phyloP scores from a whole-genome alignment of 2,888 invertebrate genomes.

The Fragum fragum region DNA sequence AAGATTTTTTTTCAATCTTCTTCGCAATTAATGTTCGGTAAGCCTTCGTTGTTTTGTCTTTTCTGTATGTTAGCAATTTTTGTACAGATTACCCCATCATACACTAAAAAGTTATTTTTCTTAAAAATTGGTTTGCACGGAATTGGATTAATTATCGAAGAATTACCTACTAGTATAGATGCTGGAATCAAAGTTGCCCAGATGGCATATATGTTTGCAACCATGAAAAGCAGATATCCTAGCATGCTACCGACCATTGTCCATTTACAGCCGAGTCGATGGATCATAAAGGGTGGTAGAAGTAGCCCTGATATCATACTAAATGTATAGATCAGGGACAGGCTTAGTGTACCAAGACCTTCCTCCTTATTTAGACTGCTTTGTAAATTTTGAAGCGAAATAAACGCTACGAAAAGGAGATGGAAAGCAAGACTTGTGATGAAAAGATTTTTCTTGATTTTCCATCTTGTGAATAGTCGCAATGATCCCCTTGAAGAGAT shows the following conservation, averaged over 20 bases:
- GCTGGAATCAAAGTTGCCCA: conserved; percentile 92
- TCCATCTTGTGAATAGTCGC: conserved; percentile 57
- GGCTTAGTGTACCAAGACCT: conserved; percentile 95
- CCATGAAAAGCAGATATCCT: conserved; percentile 97
- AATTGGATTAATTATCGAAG: too few species aligned
- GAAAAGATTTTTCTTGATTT: conserved; percentile 96
- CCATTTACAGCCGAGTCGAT: conserved; percentile 96
- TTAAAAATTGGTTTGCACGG: too few species aligned
- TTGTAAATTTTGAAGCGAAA: conserved; percentile 96
- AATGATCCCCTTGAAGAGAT: not conserved
- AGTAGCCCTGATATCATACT: conserved; percentile 98
- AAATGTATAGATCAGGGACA: conserved; percentile 96
- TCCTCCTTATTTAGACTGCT: conserved; percentile 96
- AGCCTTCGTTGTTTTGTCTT: too few species aligned
- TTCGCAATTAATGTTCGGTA: too few species aligned
- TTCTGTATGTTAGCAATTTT: too few species aligned
- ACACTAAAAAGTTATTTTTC: too few species aligned
- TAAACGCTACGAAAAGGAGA: conserved; percentile 98
- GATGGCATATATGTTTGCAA: conserved; percentile 96
- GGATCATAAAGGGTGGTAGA: conserved; percentile 88
- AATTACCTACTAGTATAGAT: conserved; percentile 95
- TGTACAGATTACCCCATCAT: too few species aligned
- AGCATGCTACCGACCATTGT: conserved; percentile 96
- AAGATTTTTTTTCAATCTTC: too few species aligned
- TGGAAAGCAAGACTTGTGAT: conserved; percentile 97